Evolutionary conservation across 64 coral and sea anemone genomes (phyloP), one percentile per base, ranked within the genome.

Genomic region (Montipora sp.): DNA sequence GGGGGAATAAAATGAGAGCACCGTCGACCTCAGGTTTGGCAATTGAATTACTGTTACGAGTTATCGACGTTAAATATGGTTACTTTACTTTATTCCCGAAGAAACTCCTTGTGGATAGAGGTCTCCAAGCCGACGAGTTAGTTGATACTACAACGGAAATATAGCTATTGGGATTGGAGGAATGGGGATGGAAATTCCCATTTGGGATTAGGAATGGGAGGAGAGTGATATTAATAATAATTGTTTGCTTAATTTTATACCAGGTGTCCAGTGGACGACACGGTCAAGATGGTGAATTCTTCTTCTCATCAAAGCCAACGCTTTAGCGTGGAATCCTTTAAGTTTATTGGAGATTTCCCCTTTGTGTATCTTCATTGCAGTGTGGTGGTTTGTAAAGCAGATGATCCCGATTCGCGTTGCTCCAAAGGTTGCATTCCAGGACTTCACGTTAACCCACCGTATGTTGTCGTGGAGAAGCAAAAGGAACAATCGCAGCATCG

Each of bases 321-420:
- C 44, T 93, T 93, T 75, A 87, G 82, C 59, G 75, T 93, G 1
- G 91, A 87, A 80, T 83, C 91, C 75, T 93, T 87, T 60, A 87
- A 93, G 63, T 93, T 93, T 58, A 61, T 93, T 15, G 91, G 91
- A 2, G 77, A 93, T 15, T 93, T 93, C 47, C 91, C 91, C 0
- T 93, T 93, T 47, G 91, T 93, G 7, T 93, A 87, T 21, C 55
- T 93, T 13, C 91, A 93, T 45, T 93, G 91, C 67, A 93, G 91
- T 20, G 91, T 93, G 8, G 85, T 93, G 0, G 91, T 93, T 12
- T 93, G 91, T 36, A 78, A 66, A 51, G 91, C 48, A 11, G 75
- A 23, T 44, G 91, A 93, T 59, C 59, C 21, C 3, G 61, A 93
- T 49, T 93, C 91, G 58, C 83, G 91, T 7, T 93, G 91, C 23